A percentile compares a stretch with the other conserved stretches of the same genome.
These are phyloP conservation scores for Capitulum mitella DNA, from an alignment of 2,888 invertebrate species.

Conservation along the genomic window DNA sequence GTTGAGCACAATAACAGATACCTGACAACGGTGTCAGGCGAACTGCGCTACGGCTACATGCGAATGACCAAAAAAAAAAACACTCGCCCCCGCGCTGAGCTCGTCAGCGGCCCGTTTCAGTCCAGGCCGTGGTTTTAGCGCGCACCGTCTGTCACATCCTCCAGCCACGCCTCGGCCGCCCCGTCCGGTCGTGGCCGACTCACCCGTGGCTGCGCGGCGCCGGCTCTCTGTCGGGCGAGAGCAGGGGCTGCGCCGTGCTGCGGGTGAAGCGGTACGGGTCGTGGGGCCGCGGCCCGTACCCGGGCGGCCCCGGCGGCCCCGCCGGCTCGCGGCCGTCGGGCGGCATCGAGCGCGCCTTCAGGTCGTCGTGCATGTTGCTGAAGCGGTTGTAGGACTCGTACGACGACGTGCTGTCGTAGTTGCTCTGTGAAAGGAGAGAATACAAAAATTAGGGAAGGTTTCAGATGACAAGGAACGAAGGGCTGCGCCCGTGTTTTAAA, in stretches of 20 bases:
- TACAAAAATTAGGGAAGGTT: too few species aligned
- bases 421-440: neutral
- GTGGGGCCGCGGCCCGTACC: neutral
- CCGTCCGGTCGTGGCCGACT: neutral
- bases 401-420: constrained; percentile 1
- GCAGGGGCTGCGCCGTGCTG: neutral
- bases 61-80: too few species aligned
- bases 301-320: neutral
- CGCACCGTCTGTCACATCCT: too few species aligned
- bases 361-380: constrained; percentile 4
- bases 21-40: too few species aligned
- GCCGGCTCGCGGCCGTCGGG: neutral
- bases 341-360: constrained; percentile 15
- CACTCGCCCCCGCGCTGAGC: too few species aligned
- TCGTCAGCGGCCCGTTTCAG: too few species aligned
- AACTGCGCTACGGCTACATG: too few species aligned
- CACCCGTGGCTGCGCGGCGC: neutral
- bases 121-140: too few species aligned
- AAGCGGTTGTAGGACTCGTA: neutral
- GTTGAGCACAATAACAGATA: too few species aligned
- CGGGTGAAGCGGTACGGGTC: neutral
- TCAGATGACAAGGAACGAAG: too few species aligned
- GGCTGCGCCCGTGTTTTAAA: too few species aligned
- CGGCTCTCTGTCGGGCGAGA: neutral
- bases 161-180: neutral